phyloP scores from a whole-genome alignment of 1,140 invertebrate species.

The Odontomachus brunneus region DNA sequence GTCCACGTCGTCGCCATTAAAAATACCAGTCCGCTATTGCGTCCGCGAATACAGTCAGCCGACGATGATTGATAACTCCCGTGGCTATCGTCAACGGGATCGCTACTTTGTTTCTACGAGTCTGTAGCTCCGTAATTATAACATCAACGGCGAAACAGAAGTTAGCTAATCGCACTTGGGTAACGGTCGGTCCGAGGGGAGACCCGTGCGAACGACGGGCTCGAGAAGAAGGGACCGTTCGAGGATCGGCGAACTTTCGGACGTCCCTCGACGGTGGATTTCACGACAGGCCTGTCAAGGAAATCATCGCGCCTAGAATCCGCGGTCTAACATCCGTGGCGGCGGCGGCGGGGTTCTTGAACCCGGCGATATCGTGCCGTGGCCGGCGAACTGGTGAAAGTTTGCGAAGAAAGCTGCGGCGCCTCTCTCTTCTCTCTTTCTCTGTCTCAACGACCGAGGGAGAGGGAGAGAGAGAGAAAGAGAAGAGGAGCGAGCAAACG shows the following conservation, averaged over 20 bases:
- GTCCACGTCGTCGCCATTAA: too few species aligned
- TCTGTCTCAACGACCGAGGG: not conserved
- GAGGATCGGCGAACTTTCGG: slow-evolving; percentile 7
- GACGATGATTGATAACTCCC: slow-evolving; percentile 28
- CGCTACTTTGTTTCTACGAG: not conserved
- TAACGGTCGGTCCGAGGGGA: not conserved
- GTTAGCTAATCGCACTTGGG: not conserved
- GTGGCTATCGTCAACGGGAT: not conserved
- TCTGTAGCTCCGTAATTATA: not conserved
- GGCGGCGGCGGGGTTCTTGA: slow-evolving; percentile 71
- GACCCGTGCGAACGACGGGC: too few species aligned
- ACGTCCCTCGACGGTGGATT: not conserved
- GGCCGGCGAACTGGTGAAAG: slow-evolving; percentile 75
- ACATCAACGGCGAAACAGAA: not conserved
- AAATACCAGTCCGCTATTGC: too few species aligned
- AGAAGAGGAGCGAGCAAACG: too few species aligned
- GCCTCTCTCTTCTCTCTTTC: not conserved
- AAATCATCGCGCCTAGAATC: slow-evolving; percentile 51
- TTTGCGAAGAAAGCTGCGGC: slow-evolving; percentile 80
- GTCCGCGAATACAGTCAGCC: not conserved
- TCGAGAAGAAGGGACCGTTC: not conserved
- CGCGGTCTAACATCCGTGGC: slow-evolving; percentile 27
- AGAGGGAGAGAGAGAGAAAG: too few species aligned
- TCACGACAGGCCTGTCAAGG: not conserved
- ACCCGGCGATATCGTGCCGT: slow-evolving; percentile 66